phyloP scores from a whole-genome alignment of 2,113 vertebrate species.

The Anhinga anhinga region DNA sequence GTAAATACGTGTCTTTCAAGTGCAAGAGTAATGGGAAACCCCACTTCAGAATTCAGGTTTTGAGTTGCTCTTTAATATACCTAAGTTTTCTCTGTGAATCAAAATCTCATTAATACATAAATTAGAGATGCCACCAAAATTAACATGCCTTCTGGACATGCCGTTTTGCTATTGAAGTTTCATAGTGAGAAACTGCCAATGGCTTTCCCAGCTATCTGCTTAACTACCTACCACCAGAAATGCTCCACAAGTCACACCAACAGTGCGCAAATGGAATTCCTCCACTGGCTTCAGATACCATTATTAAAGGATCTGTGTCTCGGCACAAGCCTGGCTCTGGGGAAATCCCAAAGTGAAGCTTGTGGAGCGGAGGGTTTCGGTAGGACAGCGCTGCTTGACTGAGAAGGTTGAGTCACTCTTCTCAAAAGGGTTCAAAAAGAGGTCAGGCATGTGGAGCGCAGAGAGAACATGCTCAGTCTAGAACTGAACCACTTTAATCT shows the following conservation, averaged over 20 bases:
- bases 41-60: neutral
- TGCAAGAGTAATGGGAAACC: neutral
- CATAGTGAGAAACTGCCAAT: neutral
- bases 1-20: neutral
- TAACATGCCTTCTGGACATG: neutral
- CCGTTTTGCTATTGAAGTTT: neutral
- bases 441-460: neutral
- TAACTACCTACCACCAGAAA: neutral
- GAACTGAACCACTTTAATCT: neutral
- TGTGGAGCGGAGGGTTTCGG: fast-evolving
- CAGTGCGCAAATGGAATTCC: fast-evolving
- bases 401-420: neutral
- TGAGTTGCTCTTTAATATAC: neutral
- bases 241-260: neutral
- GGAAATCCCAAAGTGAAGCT: neutral
- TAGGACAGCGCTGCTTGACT: neutral
- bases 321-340: neutral
- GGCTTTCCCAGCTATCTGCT: neutral
- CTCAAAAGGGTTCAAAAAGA: neutral
- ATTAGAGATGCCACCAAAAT: neutral
- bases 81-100: neutral
- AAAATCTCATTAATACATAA: neutral
- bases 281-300: neutral
- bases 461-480: neutral
- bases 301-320: neutral